phyloP scores from a whole-genome alignment of 2,797 vertebrate genomes.

The Etheostoma perlongum region DNA sequence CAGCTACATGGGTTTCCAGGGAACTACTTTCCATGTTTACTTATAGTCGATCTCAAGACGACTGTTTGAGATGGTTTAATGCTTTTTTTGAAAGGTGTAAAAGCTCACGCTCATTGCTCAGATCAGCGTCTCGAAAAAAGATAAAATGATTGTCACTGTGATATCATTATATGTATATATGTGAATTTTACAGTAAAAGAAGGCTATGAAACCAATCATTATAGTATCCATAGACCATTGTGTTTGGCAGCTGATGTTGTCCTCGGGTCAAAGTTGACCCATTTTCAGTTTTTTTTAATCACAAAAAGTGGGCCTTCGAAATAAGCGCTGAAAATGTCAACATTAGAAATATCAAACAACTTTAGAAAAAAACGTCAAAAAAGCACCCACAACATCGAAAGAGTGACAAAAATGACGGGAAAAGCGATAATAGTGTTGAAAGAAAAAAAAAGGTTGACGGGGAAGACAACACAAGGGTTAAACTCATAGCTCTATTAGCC shows the following conservation, averaged over 20 bases:
- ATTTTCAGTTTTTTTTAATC: too few relatives aligned
- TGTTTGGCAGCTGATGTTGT: background rate
- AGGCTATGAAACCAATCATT: background rate
- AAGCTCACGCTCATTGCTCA: background rate
- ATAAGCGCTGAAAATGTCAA: too few relatives aligned
- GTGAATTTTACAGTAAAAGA: background rate
- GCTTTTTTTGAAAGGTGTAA: background rate
- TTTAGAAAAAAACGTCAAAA: too few relatives aligned
- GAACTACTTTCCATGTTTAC: background rate
- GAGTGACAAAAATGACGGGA: too few relatives aligned
- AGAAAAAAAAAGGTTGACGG: too few relatives aligned
- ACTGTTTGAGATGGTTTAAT: background rate
- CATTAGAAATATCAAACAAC: too few relatives aligned
- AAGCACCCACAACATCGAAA: too few relatives aligned
- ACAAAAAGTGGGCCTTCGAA: too few relatives aligned
- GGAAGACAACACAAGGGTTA: too few relatives aligned
- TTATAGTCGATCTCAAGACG: background rate
- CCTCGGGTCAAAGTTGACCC: too few relatives aligned
- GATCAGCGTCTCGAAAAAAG: background rate
- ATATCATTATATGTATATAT: background rate
- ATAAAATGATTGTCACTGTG: background rate
- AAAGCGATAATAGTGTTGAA: too few relatives aligned
- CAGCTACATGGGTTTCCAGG: background rate
- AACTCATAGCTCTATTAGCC: background rate
- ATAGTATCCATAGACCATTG: too few relatives aligned